phyloP scores from a whole-genome alignment of 2,888 invertebrate genomes.

The Alitta virens region DNA sequence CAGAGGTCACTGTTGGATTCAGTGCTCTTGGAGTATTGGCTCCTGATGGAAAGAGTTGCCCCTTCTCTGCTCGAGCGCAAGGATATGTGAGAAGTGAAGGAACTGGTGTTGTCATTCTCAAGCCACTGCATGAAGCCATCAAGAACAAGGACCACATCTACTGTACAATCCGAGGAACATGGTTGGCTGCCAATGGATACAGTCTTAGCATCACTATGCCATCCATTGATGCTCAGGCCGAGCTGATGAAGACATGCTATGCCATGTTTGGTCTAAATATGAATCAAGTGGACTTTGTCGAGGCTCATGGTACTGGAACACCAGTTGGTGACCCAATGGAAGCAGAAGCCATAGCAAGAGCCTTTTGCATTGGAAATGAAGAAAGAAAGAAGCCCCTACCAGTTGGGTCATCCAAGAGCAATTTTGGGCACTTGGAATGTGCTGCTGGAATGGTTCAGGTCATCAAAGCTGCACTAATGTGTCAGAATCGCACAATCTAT shows the following conservation, averaged over 20 bases:
- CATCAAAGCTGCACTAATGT: constrained; percentile 20
- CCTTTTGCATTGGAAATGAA: constrained; percentile 7
- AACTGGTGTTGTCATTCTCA: constrained; percentile 46
- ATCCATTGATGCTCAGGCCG: constrained; percentile 21
- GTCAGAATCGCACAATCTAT: constrained; percentile 12
- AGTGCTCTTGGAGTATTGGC: constrained; percentile 43
- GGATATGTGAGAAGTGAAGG: constrained; percentile 55
- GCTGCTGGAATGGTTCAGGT: constrained; percentile 24
- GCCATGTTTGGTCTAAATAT: constrained; percentile 12
- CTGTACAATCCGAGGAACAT: constrained; percentile 36
- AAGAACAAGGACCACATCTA: constrained; percentile 31
- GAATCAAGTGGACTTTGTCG: constrained; percentile 34
- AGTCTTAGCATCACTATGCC: constrained; percentile 42
- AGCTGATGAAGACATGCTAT: constrained; percentile 19
- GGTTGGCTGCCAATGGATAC: constrained; percentile 49
- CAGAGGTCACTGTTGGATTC: constrained; percentile 39
- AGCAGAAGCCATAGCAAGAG: constrained; percentile 30
- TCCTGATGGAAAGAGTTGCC: constrained; percentile 44
- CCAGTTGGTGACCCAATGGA: constrained; percentile 51
- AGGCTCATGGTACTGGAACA: constrained; percentile 51
- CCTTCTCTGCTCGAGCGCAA: constrained; percentile 49
- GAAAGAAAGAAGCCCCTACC: constrained; percentile 12
- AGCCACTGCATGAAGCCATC: constrained; percentile 33
- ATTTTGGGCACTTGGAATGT: constrained; percentile 23
- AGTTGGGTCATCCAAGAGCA: constrained; percentile 22